Evolutionary conservation across 2,113 vertebrate genomes (phyloP), one percentile per base, ranked within the genome.

Genomic region (Siphamia tubifer): DNA sequence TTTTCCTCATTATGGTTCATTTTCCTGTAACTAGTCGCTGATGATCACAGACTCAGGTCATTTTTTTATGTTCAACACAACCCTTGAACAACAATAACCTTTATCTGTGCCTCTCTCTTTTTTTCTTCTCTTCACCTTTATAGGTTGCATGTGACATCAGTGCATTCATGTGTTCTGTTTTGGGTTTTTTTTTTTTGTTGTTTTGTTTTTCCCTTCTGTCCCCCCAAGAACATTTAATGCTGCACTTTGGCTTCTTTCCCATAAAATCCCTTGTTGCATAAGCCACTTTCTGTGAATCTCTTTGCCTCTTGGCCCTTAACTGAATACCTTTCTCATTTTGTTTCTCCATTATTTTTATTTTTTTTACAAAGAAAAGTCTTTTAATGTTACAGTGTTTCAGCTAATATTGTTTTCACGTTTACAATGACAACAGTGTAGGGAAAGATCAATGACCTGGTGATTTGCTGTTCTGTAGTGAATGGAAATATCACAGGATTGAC

Each of bases 391-490:
- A 5, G 2, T 39, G 21, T 70, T 57, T 68, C 57, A 77, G 38
- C 25, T 54, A 19, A 36, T 32, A 32, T 25, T 20, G 13, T 56
- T n/a, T 15, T 57, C 19, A 7, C 45, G 35, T 53, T 15, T 21
- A 15, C 15, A n/a, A 23, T 19, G 6, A 27, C 5, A 17, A 11
- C 8, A 54, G 42, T 13, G 44, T 60, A 68, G 43, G 42, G 42
- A 63, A 67, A 20, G 8, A 3, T 31, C 47, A 31, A 5, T n/a
- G 21, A 10, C 44, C 42, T 21, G 5, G 32, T 75, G 69, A 84
- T 74, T 72, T 58, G 52, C 63, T 58, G 65, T 70, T 54, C 68
- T 72, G 63, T 58, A 58, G 65, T 43, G 74, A 85, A 84, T 88
- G 73, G 30, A 88, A 82, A 79, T 81, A 78, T 85, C 57, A 65